These are phyloP conservation scores for Heliconius congener DNA, from an alignment of 1,140 invertebrate species.

Conservation along the genomic window DNA sequence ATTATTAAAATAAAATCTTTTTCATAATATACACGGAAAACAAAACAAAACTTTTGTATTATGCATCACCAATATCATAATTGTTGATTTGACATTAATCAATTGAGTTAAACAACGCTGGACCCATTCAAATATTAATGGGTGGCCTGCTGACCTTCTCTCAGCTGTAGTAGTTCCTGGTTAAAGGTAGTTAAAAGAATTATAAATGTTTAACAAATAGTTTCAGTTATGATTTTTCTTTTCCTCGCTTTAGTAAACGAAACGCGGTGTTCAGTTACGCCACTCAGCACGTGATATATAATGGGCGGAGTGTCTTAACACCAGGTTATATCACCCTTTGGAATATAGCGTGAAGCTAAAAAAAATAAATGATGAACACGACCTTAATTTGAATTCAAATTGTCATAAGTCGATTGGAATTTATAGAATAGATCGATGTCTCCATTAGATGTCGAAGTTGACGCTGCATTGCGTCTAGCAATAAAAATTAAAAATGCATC, in stretches of 20 bases:
- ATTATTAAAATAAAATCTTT: too few relatives aligned
- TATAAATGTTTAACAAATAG: too few relatives aligned
- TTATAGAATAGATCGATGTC: background rate
- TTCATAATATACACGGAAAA: too few relatives aligned
- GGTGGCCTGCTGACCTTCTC: background rate
- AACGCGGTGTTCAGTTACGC: background rate
- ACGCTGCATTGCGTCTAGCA: background rate
- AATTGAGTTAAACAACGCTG: background rate
- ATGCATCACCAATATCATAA: background rate
- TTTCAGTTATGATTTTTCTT: background rate
- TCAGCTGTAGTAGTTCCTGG: background rate
- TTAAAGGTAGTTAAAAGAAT: too few relatives aligned
- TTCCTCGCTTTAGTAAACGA: too few relatives aligned
- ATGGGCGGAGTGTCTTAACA: background rate
- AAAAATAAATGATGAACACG: background rate
- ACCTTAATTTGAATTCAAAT: conserved; percentile 3
- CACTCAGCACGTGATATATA: background rate
- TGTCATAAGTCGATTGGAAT: background rate
- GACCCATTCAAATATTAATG: background rate
- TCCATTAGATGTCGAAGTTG: background rate
- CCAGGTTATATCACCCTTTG: background rate
- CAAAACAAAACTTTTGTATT: too few relatives aligned
- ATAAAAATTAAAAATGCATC: conserved; percentile 1
- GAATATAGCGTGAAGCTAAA: too few relatives aligned
- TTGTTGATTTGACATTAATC: background rate